Percentiles rank a stretch among this genome's conserved stretches.
Evolutionary conservation across 1,140 invertebrate genomes (phyloP).

Genomic region (Pachypeltis micranthus): DNA sequence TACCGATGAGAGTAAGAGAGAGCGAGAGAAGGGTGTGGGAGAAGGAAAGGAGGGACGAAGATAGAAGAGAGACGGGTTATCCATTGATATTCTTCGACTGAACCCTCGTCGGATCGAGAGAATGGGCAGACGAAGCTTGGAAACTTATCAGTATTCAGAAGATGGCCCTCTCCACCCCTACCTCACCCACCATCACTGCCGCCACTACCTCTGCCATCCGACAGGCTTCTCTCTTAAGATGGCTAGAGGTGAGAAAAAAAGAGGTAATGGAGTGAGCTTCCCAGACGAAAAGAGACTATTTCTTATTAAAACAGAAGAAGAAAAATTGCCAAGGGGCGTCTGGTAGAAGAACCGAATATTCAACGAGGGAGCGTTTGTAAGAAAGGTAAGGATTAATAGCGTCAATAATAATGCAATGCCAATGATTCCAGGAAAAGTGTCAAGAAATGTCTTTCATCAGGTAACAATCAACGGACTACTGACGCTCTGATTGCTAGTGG

Average conservation of each 20-base stretch:
- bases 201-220: not conserved
- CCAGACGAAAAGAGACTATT: not conserved
- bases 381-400: too few species aligned
- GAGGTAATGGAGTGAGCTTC: not conserved
- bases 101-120: not conserved
- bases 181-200: too few species aligned
- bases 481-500: too few species aligned
- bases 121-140: not conserved
- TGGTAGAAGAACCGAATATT: too few species aligned
- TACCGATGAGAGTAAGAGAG: not conserved
- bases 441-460: too few species aligned
- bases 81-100: not conserved
- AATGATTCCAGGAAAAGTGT: too few species aligned
- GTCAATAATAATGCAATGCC: too few species aligned
- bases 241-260: not conserved
- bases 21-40: not conserved
- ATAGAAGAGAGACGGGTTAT: not conserved
- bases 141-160: not conserved
- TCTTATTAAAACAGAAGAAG: not conserved
- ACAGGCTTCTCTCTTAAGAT: not conserved
- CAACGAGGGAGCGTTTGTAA: too few species aligned
- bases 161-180: too few species aligned
- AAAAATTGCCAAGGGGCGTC: not conserved
- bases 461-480: too few species aligned
- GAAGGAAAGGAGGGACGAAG: not conserved